Percentiles rank a stretch among this genome's conserved stretches.
These are phyloP conservation scores for Rhimphoctona megacephalus DNA, from an alignment of 2,888 invertebrate species.

Conservation along the genomic window DNA sequence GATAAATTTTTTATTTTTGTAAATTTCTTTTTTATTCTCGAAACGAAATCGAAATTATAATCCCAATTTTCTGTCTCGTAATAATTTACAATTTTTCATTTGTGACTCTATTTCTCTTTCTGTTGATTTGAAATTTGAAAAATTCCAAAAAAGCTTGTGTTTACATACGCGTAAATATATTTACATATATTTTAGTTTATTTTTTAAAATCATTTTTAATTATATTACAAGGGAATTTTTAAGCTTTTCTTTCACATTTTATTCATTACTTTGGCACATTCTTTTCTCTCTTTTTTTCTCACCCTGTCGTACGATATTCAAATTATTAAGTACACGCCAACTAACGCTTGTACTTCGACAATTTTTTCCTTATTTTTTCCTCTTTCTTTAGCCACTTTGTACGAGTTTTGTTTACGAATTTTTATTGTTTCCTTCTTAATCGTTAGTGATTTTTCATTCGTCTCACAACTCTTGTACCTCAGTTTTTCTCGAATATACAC, in stretches of 20 bases:
- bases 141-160: background rate
- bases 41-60: background rate
- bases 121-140: background rate
- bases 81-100: background rate
- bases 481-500: background rate
- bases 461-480: conserved; percentile 33
- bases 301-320: conserved; percentile 3
- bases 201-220: background rate
- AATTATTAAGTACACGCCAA: conserved; percentile 54
- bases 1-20: background rate
- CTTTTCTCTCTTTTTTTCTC: conserved; percentile 25
- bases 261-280: conserved; percentile 68
- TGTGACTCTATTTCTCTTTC: background rate
- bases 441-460: conserved; percentile 53
- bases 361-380: conserved; percentile 23
- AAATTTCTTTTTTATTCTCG: background rate
- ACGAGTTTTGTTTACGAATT: conserved; percentile 11
- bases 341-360: conserved; percentile 32
- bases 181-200: conserved; percentile 6
- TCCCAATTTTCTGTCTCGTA: background rate
- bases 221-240: conserved; percentile 1
- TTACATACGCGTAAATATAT: conserved; percentile 6
- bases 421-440: background rate
- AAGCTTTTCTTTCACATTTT: conserved; percentile 23
- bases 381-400: conserved; percentile 3